Conservation (phyloP, 2,113 vertebrate genomes). For the Proteles cristata region DNA sequence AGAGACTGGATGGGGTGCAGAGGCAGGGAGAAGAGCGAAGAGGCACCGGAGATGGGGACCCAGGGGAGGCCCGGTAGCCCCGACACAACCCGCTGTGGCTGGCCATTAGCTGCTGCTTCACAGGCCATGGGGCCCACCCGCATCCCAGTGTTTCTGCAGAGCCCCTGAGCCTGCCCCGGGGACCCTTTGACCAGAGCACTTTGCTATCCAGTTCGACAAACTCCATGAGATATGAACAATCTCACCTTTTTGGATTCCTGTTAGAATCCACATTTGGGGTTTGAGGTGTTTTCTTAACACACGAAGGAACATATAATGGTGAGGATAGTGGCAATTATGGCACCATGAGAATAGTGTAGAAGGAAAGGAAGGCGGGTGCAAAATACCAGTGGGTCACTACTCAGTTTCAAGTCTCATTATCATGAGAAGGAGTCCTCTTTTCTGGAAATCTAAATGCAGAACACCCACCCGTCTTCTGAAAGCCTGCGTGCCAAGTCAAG, state of each 20-base stretch:
- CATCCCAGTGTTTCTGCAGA: not conserved
- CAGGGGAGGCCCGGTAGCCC: not conserved
- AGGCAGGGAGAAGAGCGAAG: not conserved
- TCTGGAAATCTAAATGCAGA: constrained; percentile 61
- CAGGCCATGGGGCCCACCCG: not conserved
- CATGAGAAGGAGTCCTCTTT: constrained; percentile 15
- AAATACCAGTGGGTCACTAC: not conserved
- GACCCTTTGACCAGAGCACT: not conserved
- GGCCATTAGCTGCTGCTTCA: not conserved
- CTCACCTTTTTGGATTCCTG: not conserved
- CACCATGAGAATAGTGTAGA: not conserved
- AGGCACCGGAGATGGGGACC: not conserved
- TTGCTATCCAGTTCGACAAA: not conserved
- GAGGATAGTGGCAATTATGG: not conserved
- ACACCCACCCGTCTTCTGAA: not conserved
- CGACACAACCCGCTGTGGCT: not conserved
- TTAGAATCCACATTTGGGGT: not conserved
- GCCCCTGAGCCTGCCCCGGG: not conserved
- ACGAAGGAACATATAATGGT: not conserved
- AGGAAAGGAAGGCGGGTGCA: not conserved
- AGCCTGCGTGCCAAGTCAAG: not conserved
- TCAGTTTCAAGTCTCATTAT: constrained; percentile 24
- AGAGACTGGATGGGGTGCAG: not conserved
- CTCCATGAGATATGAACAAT: not conserved
- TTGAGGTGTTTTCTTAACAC: not conserved